Base-by-base conservation (phyloP, 1,140 invertebrate genomes). In the Sinella curviseta region DNA sequence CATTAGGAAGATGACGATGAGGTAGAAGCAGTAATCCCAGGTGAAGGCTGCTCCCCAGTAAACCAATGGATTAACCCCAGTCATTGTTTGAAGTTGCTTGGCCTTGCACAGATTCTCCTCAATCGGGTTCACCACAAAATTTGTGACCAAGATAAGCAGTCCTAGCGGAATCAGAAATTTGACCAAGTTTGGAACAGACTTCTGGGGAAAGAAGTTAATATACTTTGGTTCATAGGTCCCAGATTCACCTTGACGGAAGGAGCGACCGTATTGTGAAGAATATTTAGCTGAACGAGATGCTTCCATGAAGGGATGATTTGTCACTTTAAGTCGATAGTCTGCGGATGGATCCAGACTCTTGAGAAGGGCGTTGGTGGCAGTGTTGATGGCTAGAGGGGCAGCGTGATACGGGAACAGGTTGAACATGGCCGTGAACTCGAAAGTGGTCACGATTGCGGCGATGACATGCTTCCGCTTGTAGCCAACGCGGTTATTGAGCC, bases 41-140 rank as follows among this genome's bases (percentile, higher is more conserved):
- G 78, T 12, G 30, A 83, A 82, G 24, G 79, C 82, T 0, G 83
- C 74, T 0, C 30, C 73, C 94, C 94, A 95, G 86, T 92, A 92
- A 0, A 90, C 89, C n/a, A 90, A 87, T 0, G 92, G 90, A 57
- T 91, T 90, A 0, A 93, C 92, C 2, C 94, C 94, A 70, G 93
- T 93, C 28, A 95, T 93, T 84, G 92, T 89, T 86, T 93, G 92
- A 14, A 93, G 85, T 80, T 93, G 92, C 84, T 92, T 92, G 31
- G 89, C 89, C 84, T 90, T 89, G 78, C 87, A 84, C 79, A 87
- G 78, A 1, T 86, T 85, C 88, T 92, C 91, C 82, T 89, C 88
- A 8, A 92, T 87, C 1, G 34, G 34, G 4, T 94, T 94, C 0
- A 95, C 86, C 0, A 94, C 89, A 82, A 93, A 92, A 80, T 93